Evolutionary conservation across 2,797 vertebrate genomes (phyloP).

Genomic region (Vipera ursinii): DNA sequence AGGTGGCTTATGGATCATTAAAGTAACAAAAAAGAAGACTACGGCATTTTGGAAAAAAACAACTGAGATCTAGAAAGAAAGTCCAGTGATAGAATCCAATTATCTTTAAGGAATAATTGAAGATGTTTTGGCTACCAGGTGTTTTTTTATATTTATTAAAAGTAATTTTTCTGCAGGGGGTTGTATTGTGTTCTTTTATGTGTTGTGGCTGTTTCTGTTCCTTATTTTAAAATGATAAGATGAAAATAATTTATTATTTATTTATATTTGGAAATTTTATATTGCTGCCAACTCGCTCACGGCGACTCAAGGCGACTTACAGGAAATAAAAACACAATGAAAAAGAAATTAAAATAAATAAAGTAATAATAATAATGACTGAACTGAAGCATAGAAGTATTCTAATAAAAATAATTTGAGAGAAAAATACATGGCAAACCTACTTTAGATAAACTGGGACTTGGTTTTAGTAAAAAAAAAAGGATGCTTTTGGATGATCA

Average conservation of each 20-base stretch:
- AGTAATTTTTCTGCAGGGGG: background rate
- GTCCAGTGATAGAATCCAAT: background rate
- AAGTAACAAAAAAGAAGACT: background rate
- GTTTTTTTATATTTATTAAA: background rate
- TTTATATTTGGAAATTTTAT: background rate
- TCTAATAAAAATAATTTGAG: too few species aligned
- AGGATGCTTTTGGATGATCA: too few species aligned
- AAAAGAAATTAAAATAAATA: too few species aligned
- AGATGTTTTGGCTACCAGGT: background rate
- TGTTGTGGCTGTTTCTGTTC: background rate
- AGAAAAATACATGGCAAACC: too few species aligned
- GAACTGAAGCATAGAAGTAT: too few species aligned
- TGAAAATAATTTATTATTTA: too few species aligned
- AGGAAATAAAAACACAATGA: too few species aligned
- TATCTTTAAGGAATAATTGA: background rate
- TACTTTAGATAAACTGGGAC: too few species aligned
- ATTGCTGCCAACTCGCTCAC: background rate
- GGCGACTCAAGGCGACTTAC: too few species aligned
- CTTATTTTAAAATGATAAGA: background rate
- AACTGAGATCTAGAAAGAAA: background rate
- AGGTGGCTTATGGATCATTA: background rate
- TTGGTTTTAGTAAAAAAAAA: too few species aligned
- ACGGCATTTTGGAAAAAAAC: background rate
- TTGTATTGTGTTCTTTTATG: background rate
- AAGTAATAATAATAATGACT: too few species aligned